A percentile compares a stretch with the other conserved stretches of the same genome.
Conservation (phyloP, 2,797 vertebrate genomes). For the Vultur gryphus region DNA sequence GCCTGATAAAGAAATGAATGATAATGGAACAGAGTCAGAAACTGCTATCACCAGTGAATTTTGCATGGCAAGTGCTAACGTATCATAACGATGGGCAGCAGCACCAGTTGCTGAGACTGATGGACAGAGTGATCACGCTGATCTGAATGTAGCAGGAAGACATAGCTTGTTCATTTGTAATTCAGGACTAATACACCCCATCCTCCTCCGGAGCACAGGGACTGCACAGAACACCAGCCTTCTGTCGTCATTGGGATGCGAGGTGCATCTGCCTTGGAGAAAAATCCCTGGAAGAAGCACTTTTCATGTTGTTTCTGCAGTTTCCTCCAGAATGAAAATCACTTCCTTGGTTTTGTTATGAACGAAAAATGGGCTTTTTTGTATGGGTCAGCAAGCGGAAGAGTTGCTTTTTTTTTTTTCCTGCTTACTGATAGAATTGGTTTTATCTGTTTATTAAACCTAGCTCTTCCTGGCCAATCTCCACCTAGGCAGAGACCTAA, state of each 20-base stretch:
- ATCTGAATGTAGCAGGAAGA: background rate
- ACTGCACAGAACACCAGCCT: background rate
- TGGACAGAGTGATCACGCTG: background rate
- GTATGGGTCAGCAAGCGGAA: background rate
- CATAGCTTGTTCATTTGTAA: background rate
- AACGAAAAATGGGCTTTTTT: background rate
- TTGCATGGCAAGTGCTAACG: accelerated
- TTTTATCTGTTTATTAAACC: background rate
- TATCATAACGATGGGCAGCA: background rate
- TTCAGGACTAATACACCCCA: background rate
- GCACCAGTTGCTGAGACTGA: background rate
- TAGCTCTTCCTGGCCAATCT: background rate
- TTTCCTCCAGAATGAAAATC: background rate
- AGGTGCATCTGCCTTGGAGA: background rate
- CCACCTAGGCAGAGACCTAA: background rate
- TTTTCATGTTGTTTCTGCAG: background rate
- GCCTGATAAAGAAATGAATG: background rate
- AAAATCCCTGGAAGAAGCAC: background rate
- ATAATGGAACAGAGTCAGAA: background rate
- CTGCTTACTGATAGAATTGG: background rate
- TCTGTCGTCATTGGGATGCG: background rate
- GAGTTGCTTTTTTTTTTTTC: background rate
- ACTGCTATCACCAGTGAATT: background rate
- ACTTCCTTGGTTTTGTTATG: background rate
- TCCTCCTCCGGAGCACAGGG: background rate